phyloP scores from a whole-genome alignment of 2,113 vertebrate genomes.

The Phalacrocorax pelagicus region DNA sequence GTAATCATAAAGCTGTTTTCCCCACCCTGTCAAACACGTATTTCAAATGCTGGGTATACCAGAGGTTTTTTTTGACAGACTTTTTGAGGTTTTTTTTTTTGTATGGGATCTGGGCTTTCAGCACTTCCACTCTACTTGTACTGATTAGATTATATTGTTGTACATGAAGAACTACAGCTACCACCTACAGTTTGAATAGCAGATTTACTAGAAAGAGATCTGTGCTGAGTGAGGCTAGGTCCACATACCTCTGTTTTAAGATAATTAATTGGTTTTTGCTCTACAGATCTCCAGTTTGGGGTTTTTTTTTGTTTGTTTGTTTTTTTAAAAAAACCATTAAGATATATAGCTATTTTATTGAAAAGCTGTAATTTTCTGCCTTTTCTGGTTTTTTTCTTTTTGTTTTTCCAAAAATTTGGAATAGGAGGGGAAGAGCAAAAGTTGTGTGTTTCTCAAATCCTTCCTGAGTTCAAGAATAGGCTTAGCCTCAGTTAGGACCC shows the following conservation, averaged over 20 bases:
- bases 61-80: background rate
- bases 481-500: background rate
- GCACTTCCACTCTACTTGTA: background rate
- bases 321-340: background rate
- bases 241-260: background rate
- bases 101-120: background rate
- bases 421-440: background rate
- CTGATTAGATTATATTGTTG: background rate
- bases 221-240: background rate
- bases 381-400: background rate
- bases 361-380: background rate
- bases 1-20: background rate
- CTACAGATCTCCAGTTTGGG: background rate
- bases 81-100: background rate
- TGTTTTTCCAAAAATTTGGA: background rate
- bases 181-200: background rate
- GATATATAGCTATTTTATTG: background rate
- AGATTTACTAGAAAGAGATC: background rate
- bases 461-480: accelerated
- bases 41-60: background rate
- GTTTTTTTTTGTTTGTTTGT: too few species aligned
- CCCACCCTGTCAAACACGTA: background rate
- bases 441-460: background rate
- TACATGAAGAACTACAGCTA: background rate
- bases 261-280: background rate